phyloP scores from a whole-genome alignment of 2,888 invertebrate species.

The Parnassius orleans region DNA sequence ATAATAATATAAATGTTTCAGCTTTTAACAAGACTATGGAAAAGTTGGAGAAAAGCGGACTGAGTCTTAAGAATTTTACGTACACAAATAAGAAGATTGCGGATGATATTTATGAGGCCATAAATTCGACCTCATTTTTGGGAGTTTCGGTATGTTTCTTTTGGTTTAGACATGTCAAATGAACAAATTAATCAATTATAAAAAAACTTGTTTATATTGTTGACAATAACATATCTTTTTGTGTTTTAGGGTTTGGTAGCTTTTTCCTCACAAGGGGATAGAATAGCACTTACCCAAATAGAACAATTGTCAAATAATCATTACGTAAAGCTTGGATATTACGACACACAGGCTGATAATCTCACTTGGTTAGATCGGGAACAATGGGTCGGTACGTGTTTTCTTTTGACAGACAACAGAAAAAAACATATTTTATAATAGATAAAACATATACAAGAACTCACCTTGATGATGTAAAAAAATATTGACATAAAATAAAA shows the following conservation, averaged over 20 bases:
- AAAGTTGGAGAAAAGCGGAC: slow-evolving; percentile 88
- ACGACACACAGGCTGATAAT: slow-evolving; percentile 97
- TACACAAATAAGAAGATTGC: slow-evolving; percentile 97
- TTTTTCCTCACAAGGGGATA: slow-evolving; percentile 98
- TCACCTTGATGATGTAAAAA: not conserved
- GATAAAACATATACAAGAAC: no score
- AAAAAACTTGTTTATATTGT: not conserved
- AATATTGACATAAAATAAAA: no score
- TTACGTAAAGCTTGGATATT: slow-evolving; percentile 96
- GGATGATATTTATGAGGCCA: slow-evolving; percentile 97
- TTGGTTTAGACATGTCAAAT: not conserved
- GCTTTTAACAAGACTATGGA: slow-evolving; percentile 99
- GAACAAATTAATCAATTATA: not conserved
- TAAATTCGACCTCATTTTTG: slow-evolving; percentile 98
- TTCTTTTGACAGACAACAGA: not conserved
- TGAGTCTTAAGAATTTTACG: slow-evolving; percentile 96
- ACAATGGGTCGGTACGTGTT: slow-evolving; percentile 91
- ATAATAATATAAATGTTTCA: slow-evolving; percentile 53
- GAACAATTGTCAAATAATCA: slow-evolving; percentile 98
- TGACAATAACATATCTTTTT: slow-evolving; percentile 17
- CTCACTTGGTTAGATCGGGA: slow-evolving; percentile 96
- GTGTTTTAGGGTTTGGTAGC: slow-evolving; percentile 93
- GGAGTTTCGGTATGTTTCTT: slow-evolving; percentile 94
- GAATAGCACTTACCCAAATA: slow-evolving; percentile 98
- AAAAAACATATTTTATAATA: no score